A percentile compares a stretch with the other conserved stretches of the same genome.
Conservation (phyloP, 2,797 vertebrate species). For the Botia kubotai region DNA sequence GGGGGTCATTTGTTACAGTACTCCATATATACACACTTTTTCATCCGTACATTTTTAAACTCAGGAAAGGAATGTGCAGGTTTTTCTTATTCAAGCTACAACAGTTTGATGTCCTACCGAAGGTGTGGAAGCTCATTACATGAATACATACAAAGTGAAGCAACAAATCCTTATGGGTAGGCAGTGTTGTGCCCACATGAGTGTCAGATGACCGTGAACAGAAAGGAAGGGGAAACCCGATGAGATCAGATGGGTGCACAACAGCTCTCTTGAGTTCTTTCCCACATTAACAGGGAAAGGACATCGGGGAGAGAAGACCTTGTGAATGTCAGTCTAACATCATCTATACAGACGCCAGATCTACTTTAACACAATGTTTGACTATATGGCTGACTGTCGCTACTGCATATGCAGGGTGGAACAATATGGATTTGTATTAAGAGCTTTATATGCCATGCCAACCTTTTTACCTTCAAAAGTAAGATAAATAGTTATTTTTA, state of each 20-base stretch:
- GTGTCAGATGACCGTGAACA: slow-evolving; percentile 10
- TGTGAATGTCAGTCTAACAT: slow-evolving; percentile 34
- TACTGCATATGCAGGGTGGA: neutral
- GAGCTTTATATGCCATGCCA: neutral
- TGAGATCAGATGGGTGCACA: slow-evolving; percentile 13
- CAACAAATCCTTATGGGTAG: neutral
- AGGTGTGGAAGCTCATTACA: neutral
- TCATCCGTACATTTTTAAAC: neutral
- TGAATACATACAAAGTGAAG: neutral
- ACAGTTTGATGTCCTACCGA: neutral
- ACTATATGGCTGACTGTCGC: neutral
- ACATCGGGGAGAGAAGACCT: slow-evolving; percentile 27
- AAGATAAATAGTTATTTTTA: too few species aligned
- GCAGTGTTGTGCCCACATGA: neutral
- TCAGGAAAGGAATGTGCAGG: neutral
- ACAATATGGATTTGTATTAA: neutral
- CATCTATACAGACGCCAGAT: neutral
- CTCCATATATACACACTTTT: neutral
- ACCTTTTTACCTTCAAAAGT: neutral
- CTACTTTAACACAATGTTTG: neutral
- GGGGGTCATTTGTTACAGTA: neutral
- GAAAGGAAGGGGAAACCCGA: slow-evolving; percentile 27
- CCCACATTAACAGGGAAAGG: slow-evolving; percentile 13
- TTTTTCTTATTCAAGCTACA: neutral
- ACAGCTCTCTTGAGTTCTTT: neutral